Percentiles rank a stretch among this genome's conserved stretches.
Evolutionary conservation across 2,888 invertebrate genomes (phyloP).

Genomic region (Branchipolynoe longqiensis): DNA sequence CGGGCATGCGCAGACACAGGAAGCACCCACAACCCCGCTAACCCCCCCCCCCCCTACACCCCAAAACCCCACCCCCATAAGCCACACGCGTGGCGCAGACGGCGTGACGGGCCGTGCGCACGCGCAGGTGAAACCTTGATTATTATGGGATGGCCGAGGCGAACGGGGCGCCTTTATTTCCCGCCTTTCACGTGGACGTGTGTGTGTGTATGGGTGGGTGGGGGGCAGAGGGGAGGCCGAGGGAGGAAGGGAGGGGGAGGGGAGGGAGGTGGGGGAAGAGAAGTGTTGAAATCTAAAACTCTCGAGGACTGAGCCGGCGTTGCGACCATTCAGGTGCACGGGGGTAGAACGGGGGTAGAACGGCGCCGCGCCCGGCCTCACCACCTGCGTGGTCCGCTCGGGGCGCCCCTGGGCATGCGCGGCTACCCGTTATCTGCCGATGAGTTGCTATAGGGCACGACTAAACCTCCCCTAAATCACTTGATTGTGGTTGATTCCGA

Average conservation of each 20-base stretch:
- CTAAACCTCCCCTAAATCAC: slow-evolving; percentile 43
- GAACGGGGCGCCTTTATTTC: not conserved
- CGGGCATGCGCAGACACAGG: no score
- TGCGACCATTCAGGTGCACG: not conserved
- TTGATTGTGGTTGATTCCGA: slow-evolving; percentile 28
- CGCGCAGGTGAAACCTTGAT: slow-evolving; percentile 43
- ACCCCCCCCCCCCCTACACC: no score
- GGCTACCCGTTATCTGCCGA: not conserved
- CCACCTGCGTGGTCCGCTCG: slow-evolving; percentile 11
- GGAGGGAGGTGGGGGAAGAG: no score
- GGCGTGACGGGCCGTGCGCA: slow-evolving; percentile 5
- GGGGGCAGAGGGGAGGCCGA: no score
- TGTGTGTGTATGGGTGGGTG: no score
- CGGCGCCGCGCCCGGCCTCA: not conserved
- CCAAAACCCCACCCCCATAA: no score
- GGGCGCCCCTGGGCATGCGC: not conserved
- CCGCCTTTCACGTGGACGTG: not conserved
- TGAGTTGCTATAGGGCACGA: not conserved
- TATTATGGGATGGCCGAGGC: slow-evolving; percentile 5
- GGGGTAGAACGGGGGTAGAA: slow-evolving; percentile 10
- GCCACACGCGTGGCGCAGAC: slow-evolving; percentile 48
- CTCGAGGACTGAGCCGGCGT: slow-evolving; percentile 7
- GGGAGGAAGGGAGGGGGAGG: no score
- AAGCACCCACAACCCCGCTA: no score
- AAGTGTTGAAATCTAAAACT: slow-evolving; percentile 56